Evolutionary conservation across 1,140 invertebrate species (phyloP), one percentile per base, ranked within the genome.

Genomic region (Holotrichia oblita): DNA sequence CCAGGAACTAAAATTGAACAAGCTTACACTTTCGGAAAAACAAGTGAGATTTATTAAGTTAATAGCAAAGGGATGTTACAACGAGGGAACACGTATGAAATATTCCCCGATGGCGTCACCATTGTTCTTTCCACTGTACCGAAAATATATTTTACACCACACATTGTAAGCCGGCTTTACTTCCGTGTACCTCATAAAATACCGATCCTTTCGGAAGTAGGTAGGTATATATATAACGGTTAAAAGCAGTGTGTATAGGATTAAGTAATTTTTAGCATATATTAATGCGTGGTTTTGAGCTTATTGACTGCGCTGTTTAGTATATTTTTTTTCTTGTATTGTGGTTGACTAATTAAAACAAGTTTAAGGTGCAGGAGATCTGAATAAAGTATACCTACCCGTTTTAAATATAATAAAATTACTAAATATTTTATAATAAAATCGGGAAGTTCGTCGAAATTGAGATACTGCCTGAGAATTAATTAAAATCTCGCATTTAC

Each of bases 401-500:
- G n/a, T n/a, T 34, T 34, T 34, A 34, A 34, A 34, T 34, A 34
- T 4, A 34, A 34, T 2, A 4, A 34, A 34, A 1, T 34, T 34
- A 34, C 2, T 34, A 34, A 34, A 34, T 34, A 34, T 34, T 34
- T 4, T 34, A 34, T 34, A 34, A 34, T 34, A 34, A 34, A 34
- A 34, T 34, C 27, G 1, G 27, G 27, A 34, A 4, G 27, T 34
- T 34, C 27, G 2, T 34, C 1, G 27, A 34, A 34, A 34, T 4
- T 34, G 4, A 34, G 4, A 4, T 4, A 34, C 27, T 34, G 27
- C 4, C 2, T 34, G 48, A 55, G 17, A 55, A 55, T 55, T 14
- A 55, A 55, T 55, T 55, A 55, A 55, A 55, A 55, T 55, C 48
- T 55, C 48, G 14, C 48, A 17, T 17, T 55, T 55, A n/a, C 48